Evolutionary conservation across 2,888 invertebrate species (phyloP), one percentile per base, ranked within the genome.

Genomic region (Dorcus hopei): DNA sequence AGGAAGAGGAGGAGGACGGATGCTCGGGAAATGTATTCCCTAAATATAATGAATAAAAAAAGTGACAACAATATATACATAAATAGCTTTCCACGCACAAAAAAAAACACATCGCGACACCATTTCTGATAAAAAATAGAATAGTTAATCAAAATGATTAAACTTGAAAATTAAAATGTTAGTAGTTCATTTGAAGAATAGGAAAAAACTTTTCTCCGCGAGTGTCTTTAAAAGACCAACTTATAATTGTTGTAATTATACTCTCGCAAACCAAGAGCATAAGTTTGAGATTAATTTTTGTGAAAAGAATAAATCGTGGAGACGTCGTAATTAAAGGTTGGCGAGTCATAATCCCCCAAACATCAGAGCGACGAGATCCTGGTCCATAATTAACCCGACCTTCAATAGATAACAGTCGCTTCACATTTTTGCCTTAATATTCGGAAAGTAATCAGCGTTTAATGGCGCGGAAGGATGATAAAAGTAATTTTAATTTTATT

Each of bases 401-500:
- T 69, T 67, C 71, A 67, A 67, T 67, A 67, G 67, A 67, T 67
- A 65, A 65, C 65, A 61, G 64, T 64, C 65, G 61, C 64, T 64
- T 59, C 61, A 58, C 69, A 64, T 68, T 70, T 70, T 70, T 71
- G 67, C 66, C 62, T 62, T 68, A 65, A 66, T 68, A 68, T 68
- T 68, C 68, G 65, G 63, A 67, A 70, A 71, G 71, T 70, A 72
- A 72, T 70, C 72, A 69, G 68, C 65, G 70, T 57, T 66, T 72
- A 73, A 73, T 73, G 73, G 72, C 66, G 65, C 62, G 68, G 70
- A 72, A 72, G 66, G 68, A 71, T 71, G 73, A 73, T 73, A 73
- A 69, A 73, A 71, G 71, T 70, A 69, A 72, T 73, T 69, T 69
- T 66, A 68, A 68, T 69, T 73, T 73, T 73, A 72, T 72, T 70